These are phyloP conservation scores for Bombus vancouverensis DNA, from an alignment of 1,140 invertebrate species.

Conservation along the genomic window DNA sequence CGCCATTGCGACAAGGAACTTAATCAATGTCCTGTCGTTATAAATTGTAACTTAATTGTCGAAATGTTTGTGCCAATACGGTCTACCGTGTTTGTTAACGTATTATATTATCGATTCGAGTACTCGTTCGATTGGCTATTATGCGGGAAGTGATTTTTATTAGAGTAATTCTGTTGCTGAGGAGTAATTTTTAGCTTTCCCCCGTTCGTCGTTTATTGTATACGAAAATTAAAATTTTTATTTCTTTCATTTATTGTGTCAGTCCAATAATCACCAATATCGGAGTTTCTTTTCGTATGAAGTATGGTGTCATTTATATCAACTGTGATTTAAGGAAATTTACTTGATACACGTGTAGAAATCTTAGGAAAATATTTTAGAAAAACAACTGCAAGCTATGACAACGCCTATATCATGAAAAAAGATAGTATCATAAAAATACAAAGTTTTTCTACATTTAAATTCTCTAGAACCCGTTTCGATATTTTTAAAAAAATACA, in stretches of 20 bases:
- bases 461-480: background rate
- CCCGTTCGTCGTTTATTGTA: background rate
- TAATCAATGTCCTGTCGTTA: background rate
- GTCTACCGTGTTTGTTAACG: background rate
- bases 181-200: background rate
- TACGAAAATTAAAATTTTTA: background rate
- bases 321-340: no score
- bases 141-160: background rate
- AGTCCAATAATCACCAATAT: no score
- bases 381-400: no score
- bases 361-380: no score
- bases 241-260: background rate
- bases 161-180: background rate
- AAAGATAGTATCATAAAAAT: no score
- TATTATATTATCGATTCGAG: background rate
- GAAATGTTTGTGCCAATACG: background rate
- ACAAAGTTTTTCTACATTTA: no score
- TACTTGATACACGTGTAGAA: no score
- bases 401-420: no score
- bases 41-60: slow-evolving; percentile 18
- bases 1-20: background rate
- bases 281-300: no score
- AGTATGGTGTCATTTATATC: no score
- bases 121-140: background rate
- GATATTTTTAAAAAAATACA: no score